Percentiles rank a stretch among this genome's conserved stretches.
These are phyloP conservation scores for Coreoperca whiteheadi DNA, from an alignment of 2,113 vertebrate genomes.

Conservation along the genomic window DNA sequence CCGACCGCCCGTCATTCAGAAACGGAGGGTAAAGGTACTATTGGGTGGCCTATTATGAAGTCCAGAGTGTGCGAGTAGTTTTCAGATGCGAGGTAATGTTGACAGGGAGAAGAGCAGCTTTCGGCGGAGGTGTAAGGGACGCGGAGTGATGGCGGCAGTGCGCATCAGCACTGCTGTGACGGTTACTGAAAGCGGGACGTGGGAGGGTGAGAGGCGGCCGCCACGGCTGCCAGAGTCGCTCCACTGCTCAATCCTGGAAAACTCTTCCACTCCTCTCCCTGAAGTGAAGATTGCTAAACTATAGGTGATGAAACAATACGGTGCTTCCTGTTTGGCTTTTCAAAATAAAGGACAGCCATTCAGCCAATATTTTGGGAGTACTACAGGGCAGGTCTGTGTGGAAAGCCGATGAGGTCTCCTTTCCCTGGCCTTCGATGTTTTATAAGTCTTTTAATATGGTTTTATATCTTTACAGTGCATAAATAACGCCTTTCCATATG, in stretches of 20 bases:
- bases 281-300: neutral
- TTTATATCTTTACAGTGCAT: no score
- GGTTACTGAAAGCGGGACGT: constrained; percentile 32
- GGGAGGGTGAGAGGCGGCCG: constrained; percentile 66
- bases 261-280: constrained; percentile 20
- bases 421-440: no score
- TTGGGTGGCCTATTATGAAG: constrained; percentile 9
- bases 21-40: constrained; percentile 32
- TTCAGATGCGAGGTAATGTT: neutral
- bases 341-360: constrained; percentile 17
- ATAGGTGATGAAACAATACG: fast-evolving
- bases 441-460: no score
- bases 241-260: constrained; percentile 27
- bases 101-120: neutral
- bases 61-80: constrained; percentile 19
- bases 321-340: constrained; percentile 28
- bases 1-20: constrained; percentile 97
- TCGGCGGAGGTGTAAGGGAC: constrained; percentile 6
- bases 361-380: neutral
- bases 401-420: no score
- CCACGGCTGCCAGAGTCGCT: constrained; percentile 60
- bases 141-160: constrained; percentile 27
- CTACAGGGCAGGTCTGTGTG: no score
- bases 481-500: no score
- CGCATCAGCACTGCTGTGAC: constrained; percentile 57